Percentiles rank a stretch among this genome's conserved stretches.
Conservation (phyloP, 2,797 vertebrate genomes). For the Pagetopsis macropterus region DNA sequence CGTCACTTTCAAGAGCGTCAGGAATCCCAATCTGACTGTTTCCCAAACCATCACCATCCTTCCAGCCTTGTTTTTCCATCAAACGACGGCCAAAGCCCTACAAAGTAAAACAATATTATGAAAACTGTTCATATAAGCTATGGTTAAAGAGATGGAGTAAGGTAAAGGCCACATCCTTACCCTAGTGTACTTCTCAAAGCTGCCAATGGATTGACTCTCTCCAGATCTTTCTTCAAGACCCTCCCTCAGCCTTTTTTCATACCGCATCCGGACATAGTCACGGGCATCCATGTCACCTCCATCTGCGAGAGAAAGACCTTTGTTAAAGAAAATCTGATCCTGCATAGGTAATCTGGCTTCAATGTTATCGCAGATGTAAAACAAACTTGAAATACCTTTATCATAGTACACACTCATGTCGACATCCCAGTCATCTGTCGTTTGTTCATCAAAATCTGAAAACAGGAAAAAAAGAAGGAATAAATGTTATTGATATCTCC, state of each 20-base stretch:
- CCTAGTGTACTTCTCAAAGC: slow-evolving; percentile 95
- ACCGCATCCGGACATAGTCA: slow-evolving; percentile 90
- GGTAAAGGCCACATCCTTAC: slow-evolving; percentile 63
- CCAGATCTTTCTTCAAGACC: slow-evolving; percentile 83
- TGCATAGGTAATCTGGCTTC: not conserved
- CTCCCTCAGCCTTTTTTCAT: slow-evolving; percentile 87
- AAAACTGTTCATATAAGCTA: not conserved
- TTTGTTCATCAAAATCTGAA: slow-evolving; percentile 97
- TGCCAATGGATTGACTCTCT: slow-evolving; percentile 83
- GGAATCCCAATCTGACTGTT: slow-evolving; percentile 87
- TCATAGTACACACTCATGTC: slow-evolving; percentile 98
- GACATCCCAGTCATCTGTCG: slow-evolving; percentile 96
- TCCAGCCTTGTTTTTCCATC: slow-evolving; percentile 97
- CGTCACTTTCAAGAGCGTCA: slow-evolving; percentile 91
- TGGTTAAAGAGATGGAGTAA: too few relatives aligned
- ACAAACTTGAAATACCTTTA: slow-evolving; percentile 81
- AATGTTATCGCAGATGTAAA: not conserved
- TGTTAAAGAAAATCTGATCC: slow-evolving; percentile 23
- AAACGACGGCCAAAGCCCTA: slow-evolving; percentile 94
- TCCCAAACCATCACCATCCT: slow-evolving; percentile 91
- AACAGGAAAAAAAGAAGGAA: slow-evolving; percentile 29
- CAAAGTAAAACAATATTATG: not conserved
- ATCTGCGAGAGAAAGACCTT: slow-evolving; percentile 74
- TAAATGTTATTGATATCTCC: slow-evolving; percentile 10
- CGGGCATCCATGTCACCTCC: slow-evolving; percentile 94